These are phyloP conservation scores for Pollachius pollachius DNA, from an alignment of 2,113 vertebrate species.

Conservation along the genomic window DNA sequence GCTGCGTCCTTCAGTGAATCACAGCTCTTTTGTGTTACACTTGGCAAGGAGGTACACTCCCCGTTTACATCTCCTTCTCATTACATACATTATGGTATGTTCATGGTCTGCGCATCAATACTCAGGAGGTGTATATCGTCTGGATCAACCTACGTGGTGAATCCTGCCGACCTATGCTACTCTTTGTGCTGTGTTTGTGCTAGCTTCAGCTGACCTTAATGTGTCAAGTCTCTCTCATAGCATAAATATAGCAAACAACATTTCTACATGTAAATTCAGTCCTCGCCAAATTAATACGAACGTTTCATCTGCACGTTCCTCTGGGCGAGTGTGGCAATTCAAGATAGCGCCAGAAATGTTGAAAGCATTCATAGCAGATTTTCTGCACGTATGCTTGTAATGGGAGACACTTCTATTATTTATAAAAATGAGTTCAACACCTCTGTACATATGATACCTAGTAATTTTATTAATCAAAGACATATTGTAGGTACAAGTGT, in stretches of 20 bases:
- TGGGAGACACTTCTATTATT: slow-evolving; percentile 11
- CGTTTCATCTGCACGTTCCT: slow-evolving; percentile 15
- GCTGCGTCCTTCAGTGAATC: too few relatives aligned
- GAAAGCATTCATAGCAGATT: slow-evolving; percentile 3
- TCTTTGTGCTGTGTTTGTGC: background rate
- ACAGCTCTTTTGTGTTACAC: too few relatives aligned
- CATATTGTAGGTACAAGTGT: background rate
- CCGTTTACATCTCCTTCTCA: too few relatives aligned
- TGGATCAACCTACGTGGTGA: background rate
- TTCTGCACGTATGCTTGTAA: background rate
- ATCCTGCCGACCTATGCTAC: slow-evolving; percentile 4
- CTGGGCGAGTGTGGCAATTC: slow-evolving; percentile 20
- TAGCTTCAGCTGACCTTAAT: background rate
- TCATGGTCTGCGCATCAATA: too few relatives aligned
- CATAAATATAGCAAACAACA: background rate
- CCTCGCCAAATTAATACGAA: background rate
- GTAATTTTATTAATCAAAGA: slow-evolving; percentile 31
- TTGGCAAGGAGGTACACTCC: too few relatives aligned
- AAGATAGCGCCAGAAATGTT: slow-evolving; percentile 18
- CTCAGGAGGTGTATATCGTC: too few relatives aligned
- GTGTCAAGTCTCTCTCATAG: background rate
- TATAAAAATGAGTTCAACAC: slow-evolving; percentile 22
- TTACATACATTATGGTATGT: too few relatives aligned
- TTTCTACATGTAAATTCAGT: background rate
- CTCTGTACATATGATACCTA: slow-evolving; percentile 31